Percentiles rank a stretch among this genome's conserved stretches.
Conservation (phyloP, 2,113 vertebrate species). For the Platysternon megacephalum region DNA sequence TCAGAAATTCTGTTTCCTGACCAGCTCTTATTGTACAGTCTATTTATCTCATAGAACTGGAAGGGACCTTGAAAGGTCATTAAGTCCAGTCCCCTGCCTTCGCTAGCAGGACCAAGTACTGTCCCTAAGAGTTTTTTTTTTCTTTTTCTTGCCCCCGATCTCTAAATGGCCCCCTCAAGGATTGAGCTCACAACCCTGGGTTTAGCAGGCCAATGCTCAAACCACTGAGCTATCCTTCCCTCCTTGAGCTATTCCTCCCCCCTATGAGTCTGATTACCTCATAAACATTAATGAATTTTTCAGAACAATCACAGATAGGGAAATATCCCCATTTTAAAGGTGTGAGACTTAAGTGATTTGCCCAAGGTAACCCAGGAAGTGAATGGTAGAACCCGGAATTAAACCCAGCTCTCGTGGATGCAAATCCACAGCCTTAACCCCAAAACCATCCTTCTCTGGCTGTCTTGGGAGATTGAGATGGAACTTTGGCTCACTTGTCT, state of each 20-base stretch:
- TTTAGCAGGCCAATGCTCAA: no score
- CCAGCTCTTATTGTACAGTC: not conserved
- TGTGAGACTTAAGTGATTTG: not conserved
- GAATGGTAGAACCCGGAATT: not conserved
- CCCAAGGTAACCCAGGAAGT: not conserved
- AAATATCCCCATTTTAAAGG: not conserved
- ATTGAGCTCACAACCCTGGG: no score
- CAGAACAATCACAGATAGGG: not conserved
- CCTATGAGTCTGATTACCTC: not conserved
- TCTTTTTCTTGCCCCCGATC: no score
- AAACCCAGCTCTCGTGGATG: not conserved
- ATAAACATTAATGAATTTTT: not conserved
- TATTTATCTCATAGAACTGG: no score
- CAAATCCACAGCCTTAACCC: not conserved
- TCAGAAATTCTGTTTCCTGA: not conserved
- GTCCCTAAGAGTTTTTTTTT: no score
- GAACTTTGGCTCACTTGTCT: not conserved
- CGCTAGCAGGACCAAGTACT: no score
- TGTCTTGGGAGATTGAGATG: not conserved
- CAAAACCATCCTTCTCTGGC: not conserved
- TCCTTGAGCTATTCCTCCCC: no score
- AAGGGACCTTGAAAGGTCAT: no score
- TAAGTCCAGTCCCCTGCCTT: no score
- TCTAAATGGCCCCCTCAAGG: no score
- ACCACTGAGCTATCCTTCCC: no score